Base-by-base conservation (phyloP, 2,797 vertebrate genomes). In the Lithobates pipiens region DNA sequence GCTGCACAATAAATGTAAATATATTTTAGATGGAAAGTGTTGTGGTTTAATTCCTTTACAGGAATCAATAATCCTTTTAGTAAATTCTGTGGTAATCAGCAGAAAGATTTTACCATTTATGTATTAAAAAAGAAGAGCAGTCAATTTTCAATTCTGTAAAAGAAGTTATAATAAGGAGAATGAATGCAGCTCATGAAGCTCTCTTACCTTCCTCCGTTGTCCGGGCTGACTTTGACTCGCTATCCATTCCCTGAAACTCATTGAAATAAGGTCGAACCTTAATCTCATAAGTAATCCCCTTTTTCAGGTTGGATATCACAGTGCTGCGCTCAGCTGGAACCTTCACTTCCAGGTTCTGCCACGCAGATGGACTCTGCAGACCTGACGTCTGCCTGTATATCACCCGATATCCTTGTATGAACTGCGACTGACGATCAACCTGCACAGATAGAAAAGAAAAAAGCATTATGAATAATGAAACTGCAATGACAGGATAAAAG, bases 181-280 rank as follows among this genome's bases (percentile, higher is more conserved):
- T 32, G 10, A 61, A 85, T 76, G 44, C 78, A 21, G 32, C n/a
- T 76, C 63, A 25, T 61, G 25, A 2, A 46, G 39, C 34, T 57
- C 50, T 74, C 70, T 21, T 82, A 99, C 98, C 98, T 96, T 99
- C 98, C 80, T 99, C 98, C 0, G 96, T 96, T 15, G 98, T 99
- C 82, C 97, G 95, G 1, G 96, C 96, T 0, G 96, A 96, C 92
- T 97, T 96, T 46, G 97, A 96, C 86, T 99, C 98, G 39, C 98
- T 99, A 92, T 99, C 98, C 96, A 99, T 98, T 87, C 98, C 98
- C 88, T 99, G 98, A 91, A 99, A 99, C 86, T 99, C 98, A 79
- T 99, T 99, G 93, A 99, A 99, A 88, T 98, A 99, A 0, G 98
- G 98, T 1, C 98, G 96, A 36, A 98, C 97, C 92, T 99, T 99